Conservation (phyloP, 2,113 vertebrate genomes). For the Xerus inauris region DNA sequence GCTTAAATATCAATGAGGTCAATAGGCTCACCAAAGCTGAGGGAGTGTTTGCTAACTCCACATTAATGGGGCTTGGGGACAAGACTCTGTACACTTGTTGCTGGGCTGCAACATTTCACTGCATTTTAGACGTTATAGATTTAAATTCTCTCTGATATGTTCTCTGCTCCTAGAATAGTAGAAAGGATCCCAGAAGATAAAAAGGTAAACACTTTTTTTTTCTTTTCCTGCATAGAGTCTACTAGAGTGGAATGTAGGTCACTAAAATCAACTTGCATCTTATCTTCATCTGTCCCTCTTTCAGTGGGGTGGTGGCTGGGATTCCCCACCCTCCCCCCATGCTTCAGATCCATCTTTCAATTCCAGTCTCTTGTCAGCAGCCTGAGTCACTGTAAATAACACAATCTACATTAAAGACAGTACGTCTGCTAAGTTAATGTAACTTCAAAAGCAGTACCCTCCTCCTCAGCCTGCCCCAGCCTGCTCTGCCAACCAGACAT, state of each 20-base stretch:
- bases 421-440: not conserved
- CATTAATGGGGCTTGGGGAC: not conserved
- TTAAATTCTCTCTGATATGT: not conserved
- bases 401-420: not conserved
- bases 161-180: slow-evolving; percentile 2
- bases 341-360: not conserved
- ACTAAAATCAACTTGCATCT: slow-evolving; percentile 50
- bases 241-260: slow-evolving; percentile 41
- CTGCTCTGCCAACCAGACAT: not conserved
- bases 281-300: not conserved
- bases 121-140: not conserved
- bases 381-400: not conserved
- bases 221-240: not conserved
- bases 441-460: not conserved
- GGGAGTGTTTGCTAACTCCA: not conserved
- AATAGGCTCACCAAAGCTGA: not conserved
- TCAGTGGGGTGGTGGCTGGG: not conserved
- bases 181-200: slow-evolving; percentile 31
- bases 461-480: not conserved
- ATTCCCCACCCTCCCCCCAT: no score
- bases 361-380: not conserved
- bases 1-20: slow-evolving; percentile 11
- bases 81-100: not conserved
- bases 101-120: not conserved
- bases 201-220: not conserved